phyloP scores from a whole-genome alignment of 2,888 invertebrate species.

The Volucella inanis region DNA sequence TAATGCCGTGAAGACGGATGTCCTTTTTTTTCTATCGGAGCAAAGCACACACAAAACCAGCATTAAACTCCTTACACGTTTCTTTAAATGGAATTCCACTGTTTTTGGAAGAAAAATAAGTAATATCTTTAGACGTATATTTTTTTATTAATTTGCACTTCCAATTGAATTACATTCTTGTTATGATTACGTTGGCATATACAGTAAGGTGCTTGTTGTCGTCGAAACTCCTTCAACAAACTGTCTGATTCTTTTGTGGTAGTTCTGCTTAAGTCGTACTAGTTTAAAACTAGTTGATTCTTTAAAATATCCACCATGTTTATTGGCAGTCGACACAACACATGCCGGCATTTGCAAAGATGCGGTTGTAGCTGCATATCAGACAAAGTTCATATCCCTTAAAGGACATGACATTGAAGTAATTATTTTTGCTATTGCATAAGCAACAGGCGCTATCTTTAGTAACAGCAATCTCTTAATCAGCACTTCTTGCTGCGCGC shows the following conservation, averaged over 20 bases:
- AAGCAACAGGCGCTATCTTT: constrained; percentile 85
- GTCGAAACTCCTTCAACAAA: constrained; percentile 67
- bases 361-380: constrained; percentile 86
- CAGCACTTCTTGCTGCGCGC: too few relatives aligned
- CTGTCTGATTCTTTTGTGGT: constrained; percentile 84
- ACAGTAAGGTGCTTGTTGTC: constrained; percentile 64
- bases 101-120: too few relatives aligned
- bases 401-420: constrained; percentile 92
- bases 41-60: too few relatives aligned
- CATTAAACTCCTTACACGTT: too few relatives aligned
- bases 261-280: constrained; percentile 91
- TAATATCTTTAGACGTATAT: not conserved
- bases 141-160: constrained; percentile 72
- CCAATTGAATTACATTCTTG: constrained; percentile 70
- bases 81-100: too few relatives aligned
- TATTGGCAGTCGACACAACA: constrained; percentile 91
- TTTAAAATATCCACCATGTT: too few relatives aligned
- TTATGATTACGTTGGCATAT: constrained; percentile 70
- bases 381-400: constrained; percentile 86
- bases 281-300: too few relatives aligned
- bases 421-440: constrained; percentile 88
- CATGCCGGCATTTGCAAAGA: constrained; percentile 86
- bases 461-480: too few relatives aligned
- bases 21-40: too few relatives aligned
- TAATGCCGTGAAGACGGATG: too few relatives aligned